A percentile compares a stretch with the other conserved stretches of the same genome.
phyloP scores from a whole-genome alignment of 2,888 invertebrate species.

The Tiphia femorata region DNA sequence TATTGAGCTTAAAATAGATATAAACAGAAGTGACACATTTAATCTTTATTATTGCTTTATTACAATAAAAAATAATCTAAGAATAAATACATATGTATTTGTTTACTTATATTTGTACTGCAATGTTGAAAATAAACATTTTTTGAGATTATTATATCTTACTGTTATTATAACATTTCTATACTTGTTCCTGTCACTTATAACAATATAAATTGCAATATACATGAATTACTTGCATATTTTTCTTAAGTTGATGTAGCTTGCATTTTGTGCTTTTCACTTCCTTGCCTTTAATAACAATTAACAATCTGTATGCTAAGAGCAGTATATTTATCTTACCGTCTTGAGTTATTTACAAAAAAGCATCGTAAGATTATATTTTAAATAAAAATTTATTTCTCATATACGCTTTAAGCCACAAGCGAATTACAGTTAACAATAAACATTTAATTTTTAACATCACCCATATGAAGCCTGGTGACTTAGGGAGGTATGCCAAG shows the following conservation, averaged over 20 bases:
- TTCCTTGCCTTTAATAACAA: no score
- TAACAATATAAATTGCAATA: no score
- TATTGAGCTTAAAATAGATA: not conserved
- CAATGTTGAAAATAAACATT: constrained; percentile 61
- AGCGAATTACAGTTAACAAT: not conserved
- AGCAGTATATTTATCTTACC: no score
- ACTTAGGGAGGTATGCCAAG: constrained; percentile 78
- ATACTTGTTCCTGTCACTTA: no score
- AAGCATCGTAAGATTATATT: not conserved
- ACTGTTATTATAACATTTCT: not conserved
- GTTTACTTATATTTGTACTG: constrained; percentile 59
- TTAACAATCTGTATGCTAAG: no score
- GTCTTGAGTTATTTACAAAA: not conserved
- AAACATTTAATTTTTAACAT: not conserved
- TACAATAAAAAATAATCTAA: constrained; percentile 45
- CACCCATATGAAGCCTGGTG: not conserved
- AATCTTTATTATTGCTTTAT: constrained; percentile 26
- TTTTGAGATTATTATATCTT: constrained; percentile 39
- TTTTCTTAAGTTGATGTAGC: no score
- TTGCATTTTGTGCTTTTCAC: no score
- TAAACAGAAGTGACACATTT: constrained; percentile 30
- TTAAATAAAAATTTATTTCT: constrained; percentile 29
- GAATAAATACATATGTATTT: constrained; percentile 53
- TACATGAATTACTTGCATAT: no score
- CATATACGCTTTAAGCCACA: not conserved